Evolutionary conservation across 2,113 vertebrate species (phyloP).

Genomic region (Canis aureus): DNA sequence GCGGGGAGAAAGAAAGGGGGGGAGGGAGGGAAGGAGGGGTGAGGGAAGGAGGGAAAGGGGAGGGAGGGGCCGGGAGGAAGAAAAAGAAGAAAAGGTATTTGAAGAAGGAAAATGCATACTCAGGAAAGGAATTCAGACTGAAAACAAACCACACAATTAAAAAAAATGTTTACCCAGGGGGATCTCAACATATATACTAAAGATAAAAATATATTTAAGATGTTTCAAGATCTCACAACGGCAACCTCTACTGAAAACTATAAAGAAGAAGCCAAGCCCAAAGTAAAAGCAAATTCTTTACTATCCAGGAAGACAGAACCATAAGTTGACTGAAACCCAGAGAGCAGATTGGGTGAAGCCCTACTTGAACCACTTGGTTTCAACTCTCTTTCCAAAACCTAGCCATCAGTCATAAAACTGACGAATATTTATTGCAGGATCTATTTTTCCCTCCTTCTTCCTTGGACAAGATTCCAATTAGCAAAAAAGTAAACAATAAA

Average conservation of each 20-base stretch:
- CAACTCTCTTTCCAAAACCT: background rate
- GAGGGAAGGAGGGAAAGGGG: background rate
- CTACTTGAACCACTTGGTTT: background rate
- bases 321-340: background rate
- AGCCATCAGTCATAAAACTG: background rate
- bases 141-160: background rate
- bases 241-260: background rate
- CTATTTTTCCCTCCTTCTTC: background rate
- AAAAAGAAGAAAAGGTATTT: background rate
- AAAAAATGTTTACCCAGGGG: background rate
- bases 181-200: background rate
- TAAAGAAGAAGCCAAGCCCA: background rate
- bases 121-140: background rate
- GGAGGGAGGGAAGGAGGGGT: background rate
- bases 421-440: background rate
- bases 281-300: background rate
- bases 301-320: background rate
- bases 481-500: conserved; percentile 21
- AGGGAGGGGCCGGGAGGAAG: background rate
- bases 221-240: background rate
- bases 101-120: background rate
- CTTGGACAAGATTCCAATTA: background rate
- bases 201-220: background rate
- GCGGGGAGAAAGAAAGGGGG: background rate
- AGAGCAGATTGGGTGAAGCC: background rate